These are phyloP conservation scores for Sinelater perroti DNA, from an alignment of 2,888 invertebrate species.

Conservation along the genomic window DNA sequence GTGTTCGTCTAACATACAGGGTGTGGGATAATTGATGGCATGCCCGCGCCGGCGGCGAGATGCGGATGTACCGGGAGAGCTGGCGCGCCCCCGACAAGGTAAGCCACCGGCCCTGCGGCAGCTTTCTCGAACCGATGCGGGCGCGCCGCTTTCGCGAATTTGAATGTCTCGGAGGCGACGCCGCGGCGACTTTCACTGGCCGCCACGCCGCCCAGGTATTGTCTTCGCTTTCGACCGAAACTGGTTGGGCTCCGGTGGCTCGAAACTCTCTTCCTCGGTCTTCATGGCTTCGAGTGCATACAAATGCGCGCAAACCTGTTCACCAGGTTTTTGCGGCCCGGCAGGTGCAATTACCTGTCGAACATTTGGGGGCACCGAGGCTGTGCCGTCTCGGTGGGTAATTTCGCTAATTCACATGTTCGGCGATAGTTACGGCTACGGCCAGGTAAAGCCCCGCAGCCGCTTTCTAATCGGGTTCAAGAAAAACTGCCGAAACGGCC, in stretches of 20 bases:
- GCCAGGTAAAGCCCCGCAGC: too few relatives aligned
- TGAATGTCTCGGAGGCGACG: too few relatives aligned
- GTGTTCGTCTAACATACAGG: slow-evolving; percentile 21
- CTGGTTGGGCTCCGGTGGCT: slow-evolving; percentile 10
- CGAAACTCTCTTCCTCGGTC: slow-evolving; percentile 17
- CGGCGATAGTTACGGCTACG: too few relatives aligned
- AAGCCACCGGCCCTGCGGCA: too few relatives aligned
- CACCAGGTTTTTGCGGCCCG: slow-evolving; percentile 10
- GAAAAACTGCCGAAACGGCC: too few relatives aligned
- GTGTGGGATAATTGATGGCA: slow-evolving; percentile 18
- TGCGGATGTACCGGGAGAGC: slow-evolving; percentile 22
- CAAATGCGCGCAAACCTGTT: slow-evolving; percentile 22
- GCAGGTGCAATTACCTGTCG: slow-evolving; percentile 8
- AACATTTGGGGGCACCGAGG: neutral
- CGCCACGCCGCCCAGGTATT: slow-evolving; percentile 4
- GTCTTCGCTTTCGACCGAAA: slow-evolving; percentile 18
- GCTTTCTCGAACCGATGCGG: too few relatives aligned
- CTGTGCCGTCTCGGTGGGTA: too few relatives aligned
- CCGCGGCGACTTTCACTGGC: slow-evolving; percentile 22
- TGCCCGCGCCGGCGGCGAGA: slow-evolving; percentile 13
- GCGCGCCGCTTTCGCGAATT: too few relatives aligned
- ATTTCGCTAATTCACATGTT: too few relatives aligned
- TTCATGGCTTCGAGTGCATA: slow-evolving; percentile 6
- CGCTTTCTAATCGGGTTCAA: too few relatives aligned
- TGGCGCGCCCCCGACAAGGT: slow-evolving; percentile 18